Evolutionary conservation across 2,113 vertebrate genomes (phyloP).

Genomic region (Malurus alboscapulatus): DNA sequence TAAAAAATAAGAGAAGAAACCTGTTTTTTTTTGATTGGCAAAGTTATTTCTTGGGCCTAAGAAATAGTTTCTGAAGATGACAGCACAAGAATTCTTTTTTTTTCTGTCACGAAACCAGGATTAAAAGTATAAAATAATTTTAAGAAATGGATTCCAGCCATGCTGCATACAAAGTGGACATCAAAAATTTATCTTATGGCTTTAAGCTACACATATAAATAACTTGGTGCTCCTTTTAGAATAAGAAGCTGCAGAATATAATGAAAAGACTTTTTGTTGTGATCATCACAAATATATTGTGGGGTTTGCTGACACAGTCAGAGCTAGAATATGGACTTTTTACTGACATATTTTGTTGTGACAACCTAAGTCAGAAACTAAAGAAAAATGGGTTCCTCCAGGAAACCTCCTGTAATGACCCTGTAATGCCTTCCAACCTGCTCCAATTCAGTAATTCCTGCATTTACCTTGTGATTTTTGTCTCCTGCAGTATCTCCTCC

Average conservation of each 20-base stretch:
- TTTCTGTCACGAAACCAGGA: not conserved
- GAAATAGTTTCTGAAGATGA: not conserved
- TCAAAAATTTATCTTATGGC: not conserved
- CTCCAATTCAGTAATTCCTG: not conserved
- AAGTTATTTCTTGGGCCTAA: not conserved
- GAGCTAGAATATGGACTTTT: not conserved
- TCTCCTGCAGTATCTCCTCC: not conserved
- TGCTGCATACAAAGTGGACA: not conserved
- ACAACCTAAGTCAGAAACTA: not conserved
- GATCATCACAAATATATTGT: not conserved
- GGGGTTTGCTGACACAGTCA: not conserved
- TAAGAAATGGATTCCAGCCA: not conserved
- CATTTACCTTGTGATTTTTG: not conserved
- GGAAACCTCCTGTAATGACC: not conserved
- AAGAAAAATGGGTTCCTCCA: not conserved
- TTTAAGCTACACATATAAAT: not conserved
- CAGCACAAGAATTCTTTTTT: not conserved
- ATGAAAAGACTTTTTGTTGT: not conserved
- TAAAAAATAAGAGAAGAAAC: not conserved
- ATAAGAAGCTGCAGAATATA: not conserved
- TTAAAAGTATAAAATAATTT: not conserved
- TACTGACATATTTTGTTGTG: not conserved
- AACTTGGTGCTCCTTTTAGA: not conserved
- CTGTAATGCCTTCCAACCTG: not conserved
- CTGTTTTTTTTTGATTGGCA: not conserved